A percentile compares a stretch with the other conserved stretches of the same genome.
Evolutionary conservation across 92 coral and sea anemone species (phyloP).

Genomic region (Zoanthus gigantus): DNA sequence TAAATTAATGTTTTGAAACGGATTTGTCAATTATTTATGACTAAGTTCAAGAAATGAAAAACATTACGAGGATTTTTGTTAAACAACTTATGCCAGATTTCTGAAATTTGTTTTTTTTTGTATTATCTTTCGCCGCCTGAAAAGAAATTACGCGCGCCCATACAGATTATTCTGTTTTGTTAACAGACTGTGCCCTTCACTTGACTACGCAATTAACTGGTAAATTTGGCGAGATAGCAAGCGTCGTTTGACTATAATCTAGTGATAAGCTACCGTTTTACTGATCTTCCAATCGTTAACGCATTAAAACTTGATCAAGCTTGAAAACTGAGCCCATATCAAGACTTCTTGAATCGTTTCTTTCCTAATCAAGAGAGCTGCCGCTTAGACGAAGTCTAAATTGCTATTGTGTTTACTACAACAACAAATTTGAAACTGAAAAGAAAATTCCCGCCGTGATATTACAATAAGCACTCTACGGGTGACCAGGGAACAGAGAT

Average conservation of each 20-base stretch:
- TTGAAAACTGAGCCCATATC: constrained; percentile 36
- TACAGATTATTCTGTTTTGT: constrained; percentile 16
- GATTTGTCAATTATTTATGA: constrained; percentile 34
- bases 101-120: neutral
- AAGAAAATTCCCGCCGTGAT: constrained; percentile 28
- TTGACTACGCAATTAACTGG: constrained; percentile 38
- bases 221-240: constrained; percentile 10
- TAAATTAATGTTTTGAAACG: constrained; percentile 18
- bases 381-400: constrained; percentile 40
- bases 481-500: constrained; percentile 38
- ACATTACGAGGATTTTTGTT: constrained; percentile 10
- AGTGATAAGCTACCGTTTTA: constrained; percentile 42
- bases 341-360: constrained; percentile 24
- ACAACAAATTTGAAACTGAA: constrained; percentile 42
- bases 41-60: neutral
- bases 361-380: constrained; percentile 28
- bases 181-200: constrained; percentile 1
- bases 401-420: constrained; percentile 26
- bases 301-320: constrained; percentile 43
- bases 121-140: constrained; percentile 26
- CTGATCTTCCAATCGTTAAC: constrained; percentile 9
- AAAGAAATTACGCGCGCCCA: constrained; percentile 25
- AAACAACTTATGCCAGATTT: constrained; percentile 1
- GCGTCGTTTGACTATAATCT: constrained; percentile 29
- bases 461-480: constrained; percentile 38